Percentiles rank a stretch among this genome's conserved stretches.
phyloP scores from a whole-genome alignment of 2,797 vertebrate genomes.

The Artibeus lituratus region DNA sequence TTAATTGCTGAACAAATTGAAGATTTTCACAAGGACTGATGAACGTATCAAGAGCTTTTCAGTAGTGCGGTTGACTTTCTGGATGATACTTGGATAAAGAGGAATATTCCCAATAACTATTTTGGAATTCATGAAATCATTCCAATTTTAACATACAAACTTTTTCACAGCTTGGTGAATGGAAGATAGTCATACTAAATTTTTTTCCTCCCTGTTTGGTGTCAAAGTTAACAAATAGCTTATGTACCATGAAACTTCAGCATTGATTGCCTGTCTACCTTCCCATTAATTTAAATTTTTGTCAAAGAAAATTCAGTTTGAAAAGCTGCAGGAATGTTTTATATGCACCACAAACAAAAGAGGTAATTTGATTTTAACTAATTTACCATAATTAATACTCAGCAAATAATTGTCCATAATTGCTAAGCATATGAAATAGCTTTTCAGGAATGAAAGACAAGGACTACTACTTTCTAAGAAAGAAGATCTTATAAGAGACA shows the following conservation, averaged over 20 bases:
- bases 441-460: conserved; percentile 71
- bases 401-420: conserved; percentile 12
- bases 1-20: conserved; percentile 13
- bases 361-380: conserved; percentile 14
- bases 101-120: background rate
- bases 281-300: conserved; percentile 32
- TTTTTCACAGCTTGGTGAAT: conserved; percentile 16
- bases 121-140: conserved; percentile 14
- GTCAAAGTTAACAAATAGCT: background rate
- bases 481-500: conserved; percentile 60
- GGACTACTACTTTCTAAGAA: conserved; percentile 76
- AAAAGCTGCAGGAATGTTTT: conserved; percentile 28
- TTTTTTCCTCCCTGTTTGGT: conserved; percentile 16
- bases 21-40: conserved; percentile 42
- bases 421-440: conserved; percentile 39
- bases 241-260: background rate
- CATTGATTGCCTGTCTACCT: background rate
- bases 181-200: background rate
- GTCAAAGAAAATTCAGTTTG: conserved; percentile 23
- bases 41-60: background rate
- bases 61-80: background rate
- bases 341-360: background rate
- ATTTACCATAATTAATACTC: conserved; percentile 17
- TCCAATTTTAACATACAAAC: conserved; percentile 1
- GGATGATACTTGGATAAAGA: background rate